A percentile compares a stretch with the other conserved stretches of the same genome.
Conservation (phyloP, 2,888 invertebrate species). For the Pristionchus japonicus region DNA sequence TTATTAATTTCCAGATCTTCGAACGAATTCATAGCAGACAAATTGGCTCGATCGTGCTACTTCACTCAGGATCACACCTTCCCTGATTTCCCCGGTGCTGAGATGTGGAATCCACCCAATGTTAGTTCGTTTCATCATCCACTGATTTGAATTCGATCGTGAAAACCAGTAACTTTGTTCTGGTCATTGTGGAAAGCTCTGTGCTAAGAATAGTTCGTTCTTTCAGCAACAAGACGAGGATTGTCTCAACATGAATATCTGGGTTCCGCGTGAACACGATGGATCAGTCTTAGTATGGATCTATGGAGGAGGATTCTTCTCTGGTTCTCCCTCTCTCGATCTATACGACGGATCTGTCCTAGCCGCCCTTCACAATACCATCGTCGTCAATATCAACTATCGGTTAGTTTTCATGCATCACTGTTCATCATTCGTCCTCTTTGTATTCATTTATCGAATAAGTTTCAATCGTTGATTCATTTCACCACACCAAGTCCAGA, state of each 20-base stretch:
- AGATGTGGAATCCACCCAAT: conserved; percentile 97
- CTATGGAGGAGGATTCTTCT: conserved; percentile 76
- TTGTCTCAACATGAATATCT: conserved; percentile 94
- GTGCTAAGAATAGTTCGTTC: too few species aligned
- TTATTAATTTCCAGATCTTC: conserved; percentile 48
- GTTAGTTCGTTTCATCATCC: conserved; percentile 75
- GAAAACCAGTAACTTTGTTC: too few species aligned
- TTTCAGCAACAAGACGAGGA: conserved; percentile 82
- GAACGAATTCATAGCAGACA: conserved; percentile 68
- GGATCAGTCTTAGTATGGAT: conserved; percentile 76
- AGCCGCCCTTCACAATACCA: conserved; percentile 72
- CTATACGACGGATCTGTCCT: conserved; percentile 78
- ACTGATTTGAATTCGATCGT: neutral
- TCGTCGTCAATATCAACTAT: conserved; percentile 75
- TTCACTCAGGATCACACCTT: conserved; percentile 70
- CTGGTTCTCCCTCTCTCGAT: conserved; percentile 76
- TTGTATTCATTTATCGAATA: too few species aligned
- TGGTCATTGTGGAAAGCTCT: too few species aligned
- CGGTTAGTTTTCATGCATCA: conserved; percentile 49
- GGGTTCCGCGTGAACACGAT: conserved; percentile 82
- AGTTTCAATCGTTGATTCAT: too few species aligned
- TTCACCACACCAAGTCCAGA: neutral
- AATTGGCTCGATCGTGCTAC: conserved; percentile 65
- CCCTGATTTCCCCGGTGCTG: conserved; percentile 81
- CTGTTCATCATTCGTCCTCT: neutral